A percentile compares a stretch with the other conserved stretches of the same genome.
Evolutionary conservation across 2,797 vertebrate genomes (phyloP).

Genomic region (Botia almorhae): DNA sequence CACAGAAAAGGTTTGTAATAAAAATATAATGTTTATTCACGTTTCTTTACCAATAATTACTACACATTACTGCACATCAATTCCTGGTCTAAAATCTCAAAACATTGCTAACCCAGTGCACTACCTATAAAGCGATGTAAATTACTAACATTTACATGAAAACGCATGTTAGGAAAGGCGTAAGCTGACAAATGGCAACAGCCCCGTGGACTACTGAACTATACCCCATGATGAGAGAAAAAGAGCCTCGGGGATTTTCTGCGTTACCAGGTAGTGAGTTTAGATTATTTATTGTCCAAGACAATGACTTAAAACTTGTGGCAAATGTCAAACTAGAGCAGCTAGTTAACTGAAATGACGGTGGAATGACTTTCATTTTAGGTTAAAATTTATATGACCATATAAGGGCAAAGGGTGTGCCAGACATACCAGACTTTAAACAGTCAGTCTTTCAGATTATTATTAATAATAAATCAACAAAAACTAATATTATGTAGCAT

Average conservation of each 20-base stretch:
- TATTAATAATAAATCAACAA: too few species aligned
- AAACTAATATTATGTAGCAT: too few species aligned
- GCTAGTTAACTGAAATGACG: background rate
- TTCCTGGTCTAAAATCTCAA: background rate
- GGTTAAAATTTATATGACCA: background rate
- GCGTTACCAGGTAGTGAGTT: background rate
- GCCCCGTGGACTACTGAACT: too few species aligned
- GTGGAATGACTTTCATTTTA: too few species aligned
- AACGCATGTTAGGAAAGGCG: too few species aligned
- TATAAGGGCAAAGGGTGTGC: too few species aligned
- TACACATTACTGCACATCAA: background rate
- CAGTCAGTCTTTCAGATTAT: conserved; percentile 27
- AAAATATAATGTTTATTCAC: background rate
- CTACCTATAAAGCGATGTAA: too few species aligned
- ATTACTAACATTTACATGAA: too few species aligned
- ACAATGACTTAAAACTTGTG: background rate
- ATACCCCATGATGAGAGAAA: too few species aligned
- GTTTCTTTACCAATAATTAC: background rate
- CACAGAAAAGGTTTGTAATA: background rate
- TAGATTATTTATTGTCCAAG: background rate
- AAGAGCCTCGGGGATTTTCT: too few species aligned
- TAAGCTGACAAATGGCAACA: too few species aligned
- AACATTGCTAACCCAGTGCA: too few species aligned
- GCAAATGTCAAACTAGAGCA: background rate
- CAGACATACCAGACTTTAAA: conserved; percentile 43